Conservation (phyloP, 2,113 vertebrate species). For the Clarias batrachus region DNA sequence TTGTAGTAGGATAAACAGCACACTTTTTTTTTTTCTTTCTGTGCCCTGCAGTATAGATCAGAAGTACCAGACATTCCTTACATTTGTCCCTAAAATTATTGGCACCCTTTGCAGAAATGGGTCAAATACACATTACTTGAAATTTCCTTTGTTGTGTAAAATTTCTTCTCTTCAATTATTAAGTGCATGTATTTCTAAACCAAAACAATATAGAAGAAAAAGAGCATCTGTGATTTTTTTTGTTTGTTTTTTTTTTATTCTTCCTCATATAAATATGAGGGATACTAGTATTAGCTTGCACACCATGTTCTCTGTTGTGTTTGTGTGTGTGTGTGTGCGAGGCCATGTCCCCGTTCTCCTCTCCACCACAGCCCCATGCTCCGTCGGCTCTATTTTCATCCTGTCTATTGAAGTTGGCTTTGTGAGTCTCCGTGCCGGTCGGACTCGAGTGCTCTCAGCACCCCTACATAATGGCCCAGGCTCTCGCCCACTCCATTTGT, state of each 20-base stretch:
- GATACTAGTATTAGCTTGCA: background rate
- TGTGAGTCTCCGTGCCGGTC: slow-evolving; percentile 70
- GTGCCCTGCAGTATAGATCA: background rate
- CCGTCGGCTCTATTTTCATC: slow-evolving; percentile 64
- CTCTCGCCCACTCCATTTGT: slow-evolving; percentile 97
- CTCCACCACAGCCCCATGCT: slow-evolving; percentile 53
- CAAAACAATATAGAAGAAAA: background rate
- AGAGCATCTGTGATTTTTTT: background rate
- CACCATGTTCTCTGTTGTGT: slow-evolving; percentile 11
- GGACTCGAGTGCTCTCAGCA: slow-evolving; percentile 89
- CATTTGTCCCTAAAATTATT: background rate
- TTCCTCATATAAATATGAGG: background rate
- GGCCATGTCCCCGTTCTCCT: slow-evolving; percentile 47
- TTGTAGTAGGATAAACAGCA: background rate
- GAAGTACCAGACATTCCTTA: background rate
- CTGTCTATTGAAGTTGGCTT: slow-evolving; percentile 75
- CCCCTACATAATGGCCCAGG: slow-evolving; percentile 88
- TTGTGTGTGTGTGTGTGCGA: slow-evolving; percentile 35
- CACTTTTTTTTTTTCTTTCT: slow-evolving; percentile 4
- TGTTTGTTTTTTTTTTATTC: too few species aligned
- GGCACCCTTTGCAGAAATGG: background rate
- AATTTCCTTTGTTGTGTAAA: background rate
- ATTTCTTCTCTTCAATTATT: too few species aligned
- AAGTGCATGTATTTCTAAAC: background rate
- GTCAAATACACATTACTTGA: background rate